These are phyloP conservation scores for Enteromius fasciolatus DNA, from an alignment of 2,797 vertebrate genomes.

Conservation along the genomic window DNA sequence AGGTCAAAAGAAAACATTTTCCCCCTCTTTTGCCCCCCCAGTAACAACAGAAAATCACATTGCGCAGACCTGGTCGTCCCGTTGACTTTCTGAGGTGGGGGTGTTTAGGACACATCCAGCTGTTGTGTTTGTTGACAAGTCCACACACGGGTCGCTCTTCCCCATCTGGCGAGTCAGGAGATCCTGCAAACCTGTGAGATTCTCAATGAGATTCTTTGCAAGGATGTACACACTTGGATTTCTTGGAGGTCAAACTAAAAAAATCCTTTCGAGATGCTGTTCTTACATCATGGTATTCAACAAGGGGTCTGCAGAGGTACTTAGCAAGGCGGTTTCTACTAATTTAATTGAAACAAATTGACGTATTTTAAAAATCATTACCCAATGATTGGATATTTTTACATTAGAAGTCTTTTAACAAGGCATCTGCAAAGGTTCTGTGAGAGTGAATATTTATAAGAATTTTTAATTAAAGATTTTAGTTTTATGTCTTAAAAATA, in stretches of 20 bases:
- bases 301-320: not conserved
- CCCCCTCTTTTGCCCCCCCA: not conserved
- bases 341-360: not conserved
- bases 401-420: not conserved
- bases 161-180: conserved; percentile 18
- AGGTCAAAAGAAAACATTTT: conserved; percentile 52
- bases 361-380: not conserved
- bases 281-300: not conserved
- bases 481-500: too few species aligned
- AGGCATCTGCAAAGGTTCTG: too few species aligned
- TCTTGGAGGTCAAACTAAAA: not conserved
- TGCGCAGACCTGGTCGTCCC: conserved; percentile 56
- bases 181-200: conserved; percentile 24
- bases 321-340: not conserved
- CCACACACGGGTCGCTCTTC: conserved; percentile 38
- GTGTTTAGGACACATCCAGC: conserved; percentile 30
- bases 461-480: too few species aligned
- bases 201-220: not conserved
- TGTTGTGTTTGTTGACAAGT: conserved; percentile 24
- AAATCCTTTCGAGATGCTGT: not conserved
- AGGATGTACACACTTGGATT: not conserved
- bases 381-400: not conserved
- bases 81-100: conserved; percentile 38
- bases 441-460: too few species aligned
- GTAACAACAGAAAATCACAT: conserved; percentile 70